Evolutionary conservation across 1,140 invertebrate genomes (phyloP), one percentile per base, ranked within the genome.

Genomic region (Saccostrea cuccullata): DNA sequence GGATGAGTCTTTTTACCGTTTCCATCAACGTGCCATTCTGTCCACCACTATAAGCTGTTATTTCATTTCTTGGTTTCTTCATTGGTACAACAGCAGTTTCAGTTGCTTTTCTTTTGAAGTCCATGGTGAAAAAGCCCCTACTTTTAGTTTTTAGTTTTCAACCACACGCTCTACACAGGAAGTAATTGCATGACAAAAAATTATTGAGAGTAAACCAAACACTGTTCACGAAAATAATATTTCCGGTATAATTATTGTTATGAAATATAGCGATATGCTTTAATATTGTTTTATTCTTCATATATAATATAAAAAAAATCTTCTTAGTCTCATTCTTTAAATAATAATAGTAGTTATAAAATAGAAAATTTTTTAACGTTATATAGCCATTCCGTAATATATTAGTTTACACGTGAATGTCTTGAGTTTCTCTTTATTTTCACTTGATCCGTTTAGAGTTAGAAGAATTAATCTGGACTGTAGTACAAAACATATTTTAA

Each of bases 11-110:
- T 36, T 36, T 36, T 91, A 94, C 94, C 87, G 92, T 91, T 86
- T 92, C 90, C 67, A 94, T 73, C 8, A 94, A 64, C 13, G 91
- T 89, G 23, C 90, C 89, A 67, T 91, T 90, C 30, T 92, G 91
- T 26, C 70, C 70, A 13, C 84, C 89, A 55, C 87, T 90, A 4
- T 85, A 84, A 17, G 95, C 95, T 70, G 97, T 96, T 15, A 95
- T 23, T 95, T 97, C 97, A 96, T 96, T 97, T 93, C 96, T 96
- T 0, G 96, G 96, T 92, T 96, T 96, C 94, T 97, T 97, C 0
- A 96, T 95, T 17, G 96, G 96, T 4, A 97, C 97, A 15, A 98
- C 90, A 12, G 97, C 96, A 73, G 96, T 95, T 87, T 97, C 97
- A 87, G 89, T 91, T 55, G 93, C 94, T 91, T 94, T 94, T 86